Base-by-base conservation (phyloP, 1,140 invertebrate genomes). In the Tetragonula clypearis region DNA sequence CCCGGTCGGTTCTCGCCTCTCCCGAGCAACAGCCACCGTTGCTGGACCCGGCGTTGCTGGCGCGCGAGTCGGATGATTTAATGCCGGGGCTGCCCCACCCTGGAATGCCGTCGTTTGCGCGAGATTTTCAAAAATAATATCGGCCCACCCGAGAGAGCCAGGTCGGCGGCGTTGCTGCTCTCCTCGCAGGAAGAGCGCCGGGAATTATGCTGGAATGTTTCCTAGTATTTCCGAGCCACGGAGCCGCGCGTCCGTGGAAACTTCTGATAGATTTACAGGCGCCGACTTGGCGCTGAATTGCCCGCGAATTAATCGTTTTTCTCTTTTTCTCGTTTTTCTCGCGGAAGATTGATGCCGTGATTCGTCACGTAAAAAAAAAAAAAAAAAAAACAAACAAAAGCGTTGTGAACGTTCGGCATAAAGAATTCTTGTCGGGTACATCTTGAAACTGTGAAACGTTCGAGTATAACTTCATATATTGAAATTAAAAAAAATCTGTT, bases 31-130 rank as follows among this genome's bases (percentile, higher is more conserved):
- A 83, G 84, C 85, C 71, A 83, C 86, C 71, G 82, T 83, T 72
- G 84, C 89, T 83, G 87, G 79, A 6, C 41, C 41, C 41, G 41
- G 41, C 69, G 84, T 87, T 83, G 85, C 87, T 80, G 87, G 79
- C 78, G 80, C 80, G 86, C 55, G 65, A 84, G 49, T 30, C 35
- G 76, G 77, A 87, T 90, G 89, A 90, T 90, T 90, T 90, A 90
- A 86, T 90, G 86, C 79, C 81, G 75, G 82, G 72, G 60, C 86
- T 93, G 93, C 94, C 94, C 92, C 94, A 93, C 94, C 94, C 94
- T 93, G 93, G 93, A 94, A 94, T 95, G 94, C 92, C 91, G 92
- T 90, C 91, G 92, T 94, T 94, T 92, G 91, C 92, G 92, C 91
- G 92, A 93, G 90, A 94, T 93, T 94, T 92, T 93, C 92, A 90